Percentiles rank a stretch among this genome's conserved stretches.
Evolutionary conservation across 1,140 invertebrate species (phyloP).

Genomic region (Camponotus floridanus): DNA sequence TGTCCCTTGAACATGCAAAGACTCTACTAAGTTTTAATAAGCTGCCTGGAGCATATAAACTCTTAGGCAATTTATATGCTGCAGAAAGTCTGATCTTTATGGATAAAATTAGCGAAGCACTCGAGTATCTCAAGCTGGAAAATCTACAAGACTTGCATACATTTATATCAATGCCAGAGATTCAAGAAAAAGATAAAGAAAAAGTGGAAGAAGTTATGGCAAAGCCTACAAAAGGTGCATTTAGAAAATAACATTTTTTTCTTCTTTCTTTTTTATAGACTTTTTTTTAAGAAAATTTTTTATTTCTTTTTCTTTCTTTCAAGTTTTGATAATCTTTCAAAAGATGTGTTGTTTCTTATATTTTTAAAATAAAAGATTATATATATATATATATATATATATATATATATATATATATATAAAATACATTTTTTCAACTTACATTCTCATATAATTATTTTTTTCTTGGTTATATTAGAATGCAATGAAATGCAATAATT

Average conservation of each 20-base stretch:
- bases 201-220: conserved; percentile 80
- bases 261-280: no score
- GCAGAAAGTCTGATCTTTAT: conserved; percentile 95
- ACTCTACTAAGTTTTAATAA: conserved; percentile 89
- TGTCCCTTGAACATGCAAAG: conserved; percentile 93
- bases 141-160: conserved; percentile 88
- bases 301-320: no score
- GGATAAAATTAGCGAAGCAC: conserved; percentile 93
- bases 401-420: no score
- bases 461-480: neutral
- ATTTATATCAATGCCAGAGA: conserved; percentile 80
- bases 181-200: conserved; percentile 82
- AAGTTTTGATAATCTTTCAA: no score
- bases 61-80: conserved; percentile 95
- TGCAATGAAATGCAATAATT: neutral
- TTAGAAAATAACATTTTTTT: conserved; percentile 9
- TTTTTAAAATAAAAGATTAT: no score
- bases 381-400: no score
- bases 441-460: neutral
- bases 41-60: conserved; percentile 89
- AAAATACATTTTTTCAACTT: no score
- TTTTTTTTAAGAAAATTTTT: no score
- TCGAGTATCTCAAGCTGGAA: conserved; percentile 94
- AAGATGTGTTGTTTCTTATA: no score
- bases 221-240: conserved; percentile 82